Evolutionary conservation across 1,140 invertebrate species (phyloP), one percentile per base, ranked within the genome.

Genomic region (Pachypsylla venusta): DNA sequence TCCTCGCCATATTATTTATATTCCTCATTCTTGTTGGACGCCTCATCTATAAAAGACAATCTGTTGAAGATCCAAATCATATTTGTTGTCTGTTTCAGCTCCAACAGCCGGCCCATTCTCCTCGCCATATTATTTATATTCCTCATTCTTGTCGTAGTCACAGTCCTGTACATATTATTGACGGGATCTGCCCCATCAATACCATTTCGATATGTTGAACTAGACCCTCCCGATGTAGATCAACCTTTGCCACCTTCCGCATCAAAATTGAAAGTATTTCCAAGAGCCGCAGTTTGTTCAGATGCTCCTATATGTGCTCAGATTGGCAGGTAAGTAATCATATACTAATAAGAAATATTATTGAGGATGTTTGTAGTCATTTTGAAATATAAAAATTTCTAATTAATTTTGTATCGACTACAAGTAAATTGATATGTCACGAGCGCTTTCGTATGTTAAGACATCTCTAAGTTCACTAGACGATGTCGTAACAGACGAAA

Each of bases 291-390:
- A 7, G 66, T 71, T 1, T 69, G 68, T 5, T 69, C 68, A 12
- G 70, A 70, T 60, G 69, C 69, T 1, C 59, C 62, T 25, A 65
- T 65, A 16, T 73, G 71, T 66, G 69, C 70, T 10, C 59, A 62
- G 16, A 68, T 73, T 61, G 72, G 70, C 60, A 70, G 60, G 71
- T 72, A 62, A 67, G 42, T 35, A 10, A n/a, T 10, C 7, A 35
- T 35, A n/a, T 10, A 35, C 7, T 35, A 35, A n/a, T n/a, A n/a
- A n/a, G n/a, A n/a, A n/a, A n/a, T n/a, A n/a, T n/a, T n/a, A n/a
- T n/a, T n/a, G n/a, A n/a, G n/a, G n/a, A n/a, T n/a, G n/a, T n/a
- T n/a, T n/a, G n/a, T n/a, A n/a, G n/a, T n/a, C n/a, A n/a, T n/a
- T n/a, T n/a, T n/a, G n/a, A n/a, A n/a, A n/a, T n/a, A n/a, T n/a